Base-by-base conservation (phyloP, 53 echinoderm and acorn worm species). In the Holothuria scabra region DNA sequence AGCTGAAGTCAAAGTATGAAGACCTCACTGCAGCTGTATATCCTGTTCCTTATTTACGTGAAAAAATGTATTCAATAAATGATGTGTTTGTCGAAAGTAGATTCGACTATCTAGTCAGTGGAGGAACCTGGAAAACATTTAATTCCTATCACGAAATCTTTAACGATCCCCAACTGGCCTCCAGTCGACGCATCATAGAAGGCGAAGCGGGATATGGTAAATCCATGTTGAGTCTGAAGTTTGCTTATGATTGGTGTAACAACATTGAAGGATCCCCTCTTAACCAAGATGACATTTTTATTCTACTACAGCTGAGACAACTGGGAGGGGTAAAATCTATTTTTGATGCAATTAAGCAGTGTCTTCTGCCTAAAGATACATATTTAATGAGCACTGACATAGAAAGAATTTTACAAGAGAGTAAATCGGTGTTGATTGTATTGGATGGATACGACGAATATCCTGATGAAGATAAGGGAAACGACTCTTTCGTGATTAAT, bases 381-480 rank as follows among this genome's bases (percentile, higher is more conserved):
- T 12, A 55, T 7, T 9, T 76, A 2, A 25, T 14, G 7, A 49
- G 37, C 46, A 24, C 22, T 0, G 76, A 26, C 0, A 76, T 76
- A 12, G 46, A 26, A 52, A 0, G 13, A 10, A 23, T 41, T 4
- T 16, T 76, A 24, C 1, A n/a, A 24, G 12, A 76, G 22, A 18
- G 25, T 22, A 48, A 28, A 12, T 76, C 28, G 0, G 76, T 76
- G 12, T 20, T 76, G 24, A 28, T 76, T 16, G 11, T 55, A 7
- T 25, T 76, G n/a, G 76, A 76, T 48, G 76, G 76, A 3, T 76
- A 41, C 24, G 58, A 78, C 24, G 78, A 78, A 58, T 78, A 78
- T 56, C 78, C 78, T 28, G 78, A 78, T 57, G 28, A 56, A 30
- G 34, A 56, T 3, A 49, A 21, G 3, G 58, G 56, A 12, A 26